Conservation (phyloP, 2,888 invertebrate species). For the Oxyteleia sp. region DNA sequence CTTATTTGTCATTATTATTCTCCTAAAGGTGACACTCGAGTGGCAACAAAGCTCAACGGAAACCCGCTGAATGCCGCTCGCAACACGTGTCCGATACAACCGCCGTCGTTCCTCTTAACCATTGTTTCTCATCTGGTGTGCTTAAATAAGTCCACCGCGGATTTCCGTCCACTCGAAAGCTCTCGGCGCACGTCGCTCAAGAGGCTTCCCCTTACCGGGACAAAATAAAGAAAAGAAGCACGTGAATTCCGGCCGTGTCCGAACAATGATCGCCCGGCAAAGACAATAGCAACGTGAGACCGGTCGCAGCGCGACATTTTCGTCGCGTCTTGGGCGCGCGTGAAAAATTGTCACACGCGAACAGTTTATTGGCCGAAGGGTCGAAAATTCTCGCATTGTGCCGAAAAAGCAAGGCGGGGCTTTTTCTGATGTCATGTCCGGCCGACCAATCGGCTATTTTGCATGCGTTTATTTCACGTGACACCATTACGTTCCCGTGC, state of each 20-base stretch:
- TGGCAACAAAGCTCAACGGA: constrained; percentile 24
- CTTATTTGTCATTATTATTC: constrained; percentile 47
- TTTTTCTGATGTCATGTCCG: constrained; percentile 8
- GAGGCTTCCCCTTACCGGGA: background rate
- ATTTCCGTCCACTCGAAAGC: constrained; percentile 15
- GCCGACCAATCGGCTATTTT: constrained; percentile 24
- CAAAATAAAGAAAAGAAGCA: background rate
- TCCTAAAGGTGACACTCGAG: constrained; percentile 31
- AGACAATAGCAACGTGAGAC: constrained; percentile 7
- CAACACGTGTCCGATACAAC: constrained; percentile 20
- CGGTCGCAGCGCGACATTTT: background rate
- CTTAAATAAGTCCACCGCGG: constrained; percentile 21
- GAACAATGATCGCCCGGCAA: constrained; percentile 32
- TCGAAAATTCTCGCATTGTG: background rate
- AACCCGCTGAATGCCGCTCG: constrained; percentile 4
- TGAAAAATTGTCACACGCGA: background rate
- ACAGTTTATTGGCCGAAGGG: background rate
- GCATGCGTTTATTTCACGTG: constrained; percentile 12
- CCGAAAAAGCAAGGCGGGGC: constrained; percentile 20
- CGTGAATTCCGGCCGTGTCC: background rate
- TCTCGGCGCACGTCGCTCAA: background rate
- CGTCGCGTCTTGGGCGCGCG: background rate
- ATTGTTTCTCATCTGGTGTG: constrained; percentile 26
- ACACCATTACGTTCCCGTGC: background rate
- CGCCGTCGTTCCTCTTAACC: background rate